Base-by-base conservation (phyloP, 2,888 invertebrate genomes). In the Tinea semifulvella region DNA sequence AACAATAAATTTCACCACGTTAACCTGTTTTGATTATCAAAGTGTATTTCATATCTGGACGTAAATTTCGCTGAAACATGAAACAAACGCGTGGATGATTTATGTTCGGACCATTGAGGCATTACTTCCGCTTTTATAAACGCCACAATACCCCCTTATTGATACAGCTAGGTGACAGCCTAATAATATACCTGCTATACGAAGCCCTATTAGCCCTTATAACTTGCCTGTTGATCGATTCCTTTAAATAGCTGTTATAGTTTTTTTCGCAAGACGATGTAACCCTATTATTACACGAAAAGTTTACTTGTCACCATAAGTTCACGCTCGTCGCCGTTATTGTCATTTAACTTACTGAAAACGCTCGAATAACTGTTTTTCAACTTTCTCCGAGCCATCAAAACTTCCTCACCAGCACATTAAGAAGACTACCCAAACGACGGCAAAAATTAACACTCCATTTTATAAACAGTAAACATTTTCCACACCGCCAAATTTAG, bases 91-190 rank as follows among this genome's bases (percentile, higher is more conserved):
- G 31, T 31, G 31, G 14, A 31, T 31, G 31, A 31, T 31, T 31
- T 31, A 31, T 31, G 31, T 31, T n/a, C 31, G 31, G 31, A 31
- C 31, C 31, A 31, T 31, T 31, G 31, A 31, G 31, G 31, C 31
- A 31, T 31, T 31, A 13, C 31, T 31, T 31, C 31, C 31, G 31
- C 31, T 31, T 31, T 31, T 31, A 31, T 31, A 31, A 31, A 31
- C 31, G n/a, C 31, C 31, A 31, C 31, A 31, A 31, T 31, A 31
- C 31, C 31, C 31, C 11, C 31, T 31, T 31, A 31, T 31, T 31
- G 31, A 31, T 31, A 31, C 13, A 31, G 31, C 31, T 11, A 31
- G 31, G 31, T 31, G 31, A 31, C 31, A 31, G 31, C 31, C 31
- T 31, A 31, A 31, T 31, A 31, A 31, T 31, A 31, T 31, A 13